Conservation (phyloP, 1,140 invertebrate genomes). For the Apis florea region DNA sequence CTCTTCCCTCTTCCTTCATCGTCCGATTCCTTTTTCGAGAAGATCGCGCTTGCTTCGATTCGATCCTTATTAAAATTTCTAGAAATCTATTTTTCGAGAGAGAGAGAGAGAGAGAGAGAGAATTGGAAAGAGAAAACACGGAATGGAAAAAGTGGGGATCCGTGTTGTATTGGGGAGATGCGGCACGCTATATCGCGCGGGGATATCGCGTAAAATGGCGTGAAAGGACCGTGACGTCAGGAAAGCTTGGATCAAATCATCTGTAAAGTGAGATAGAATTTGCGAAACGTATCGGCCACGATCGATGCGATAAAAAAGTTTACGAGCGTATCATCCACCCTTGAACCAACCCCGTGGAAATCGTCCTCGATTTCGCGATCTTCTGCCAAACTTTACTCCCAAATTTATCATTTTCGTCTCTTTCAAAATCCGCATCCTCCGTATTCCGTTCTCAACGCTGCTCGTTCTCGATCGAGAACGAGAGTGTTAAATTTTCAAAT, state of each 20-base stretch:
- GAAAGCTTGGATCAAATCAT: conserved; percentile 34
- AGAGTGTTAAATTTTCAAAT: too few species aligned
- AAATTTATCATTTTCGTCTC: background rate
- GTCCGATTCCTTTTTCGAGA: too few species aligned
- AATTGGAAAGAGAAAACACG: too few species aligned
- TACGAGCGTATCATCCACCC: conserved; percentile 51
- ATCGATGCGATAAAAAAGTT: conserved; percentile 60
- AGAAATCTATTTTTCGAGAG: too few species aligned
- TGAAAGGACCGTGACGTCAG: background rate
- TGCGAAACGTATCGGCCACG: conserved; percentile 49
- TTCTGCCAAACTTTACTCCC: background rate
- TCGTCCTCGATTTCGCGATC: conserved; percentile 53
- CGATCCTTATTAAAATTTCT: too few species aligned
- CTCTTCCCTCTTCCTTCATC: conserved; percentile 23
- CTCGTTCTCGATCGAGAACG: too few species aligned
- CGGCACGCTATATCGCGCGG: background rate
- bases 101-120: too few species aligned
- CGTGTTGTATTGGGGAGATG: background rate
- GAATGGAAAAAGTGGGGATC: background rate
- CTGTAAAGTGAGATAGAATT: conserved; percentile 49
- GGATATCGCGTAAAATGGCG: conserved; percentile 14
- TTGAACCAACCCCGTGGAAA: conserved; percentile 32
- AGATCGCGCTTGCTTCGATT: too few species aligned
- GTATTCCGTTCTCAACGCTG: background rate
- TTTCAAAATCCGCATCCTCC: background rate